Evolutionary conservation across 2,888 invertebrate species (phyloP), one percentile per base, ranked within the genome.

Genomic region (Halictus ligatus): DNA sequence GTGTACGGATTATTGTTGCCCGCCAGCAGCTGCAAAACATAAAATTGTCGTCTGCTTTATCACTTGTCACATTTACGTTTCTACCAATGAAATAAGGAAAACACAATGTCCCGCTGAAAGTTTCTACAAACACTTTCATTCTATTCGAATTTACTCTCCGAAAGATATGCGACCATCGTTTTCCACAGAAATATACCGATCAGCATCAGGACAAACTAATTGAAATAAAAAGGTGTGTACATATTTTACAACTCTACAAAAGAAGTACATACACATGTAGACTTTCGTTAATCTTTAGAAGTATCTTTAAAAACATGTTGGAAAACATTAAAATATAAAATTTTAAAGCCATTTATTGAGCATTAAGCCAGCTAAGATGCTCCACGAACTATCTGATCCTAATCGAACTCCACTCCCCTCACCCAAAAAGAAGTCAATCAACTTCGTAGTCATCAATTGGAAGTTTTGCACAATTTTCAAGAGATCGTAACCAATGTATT

Each of bases 1-100:
- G 97, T 97, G 95, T 97, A 97, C 6, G 98, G 98, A 95, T 98
- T 98, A 82, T 97, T 96, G 95, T 98, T 98, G 74, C 97, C 98
- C 12, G 96, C 96, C 89, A 98, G 96, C 86, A 98, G 96, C 98
- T 98, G 96, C 67, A 96, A 96, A 29, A 69, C 21, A 78, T 6
- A 43, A 77, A 69, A 69, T 48, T 25, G 13, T 46, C 21, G 15
- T 21, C 29, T 69, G 18, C 18, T 29, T 40, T 71, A 71, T 43
- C 4, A 21, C 21, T 12, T 5, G 40, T 21, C 21, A 35, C n/a
- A 43, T 71, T 43, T 13, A n/a, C 43, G 21, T 21, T 13, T 5
- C 21, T 0, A 6, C n/a, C 1, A 12, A 21, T 71, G 10, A 43
- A 71, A 43, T n/a, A 40, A 40, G 2, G 18, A 67, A 35, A 67